phyloP scores from a whole-genome alignment of 1,140 invertebrate species.

The Drosophila ogumai region DNA sequence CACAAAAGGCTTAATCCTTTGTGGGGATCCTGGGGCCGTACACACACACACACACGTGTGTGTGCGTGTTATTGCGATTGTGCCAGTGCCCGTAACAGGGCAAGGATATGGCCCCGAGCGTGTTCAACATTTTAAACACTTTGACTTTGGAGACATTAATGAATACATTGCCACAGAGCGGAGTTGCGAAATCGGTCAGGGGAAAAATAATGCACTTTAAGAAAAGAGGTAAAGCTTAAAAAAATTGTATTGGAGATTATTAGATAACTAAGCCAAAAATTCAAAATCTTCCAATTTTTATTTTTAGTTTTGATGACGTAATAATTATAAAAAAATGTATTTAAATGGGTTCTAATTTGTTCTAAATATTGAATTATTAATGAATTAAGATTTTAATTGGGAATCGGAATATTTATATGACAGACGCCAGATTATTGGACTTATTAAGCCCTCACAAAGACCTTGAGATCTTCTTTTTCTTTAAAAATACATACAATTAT shows the following conservation, averaged over 20 bases:
- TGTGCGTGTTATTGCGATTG: slow-evolving; percentile 20
- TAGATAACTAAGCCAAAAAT: background rate
- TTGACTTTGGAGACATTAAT: slow-evolving; percentile 76
- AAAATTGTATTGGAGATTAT: background rate
- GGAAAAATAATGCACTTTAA: background rate
- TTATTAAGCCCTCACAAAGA: background rate
- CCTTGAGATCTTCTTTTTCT: background rate
- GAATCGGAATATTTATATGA: background rate
- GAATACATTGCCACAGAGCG: slow-evolving; percentile 55
- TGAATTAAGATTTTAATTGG: background rate
- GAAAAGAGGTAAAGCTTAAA: background rate
- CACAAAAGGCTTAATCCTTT: slow-evolving; percentile 47
- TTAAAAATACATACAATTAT: too few relatives aligned
- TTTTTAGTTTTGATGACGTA: too few relatives aligned
- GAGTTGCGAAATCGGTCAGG: background rate
- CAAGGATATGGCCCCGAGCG: slow-evolving; percentile 49
- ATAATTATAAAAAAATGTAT: too few relatives aligned
- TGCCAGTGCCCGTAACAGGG: slow-evolving; percentile 1
- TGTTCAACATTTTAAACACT: slow-evolving; percentile 78
- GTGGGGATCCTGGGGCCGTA: slow-evolving; percentile 16
- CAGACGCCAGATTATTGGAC: too few relatives aligned
- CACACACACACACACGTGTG: slow-evolving; percentile 1
- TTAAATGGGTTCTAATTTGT: too few relatives aligned
- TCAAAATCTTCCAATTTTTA: too few relatives aligned
- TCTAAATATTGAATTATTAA: background rate